phyloP scores from a whole-genome alignment of 1,140 invertebrate species.

The Meloidogyne chitwoodi region DNA sequence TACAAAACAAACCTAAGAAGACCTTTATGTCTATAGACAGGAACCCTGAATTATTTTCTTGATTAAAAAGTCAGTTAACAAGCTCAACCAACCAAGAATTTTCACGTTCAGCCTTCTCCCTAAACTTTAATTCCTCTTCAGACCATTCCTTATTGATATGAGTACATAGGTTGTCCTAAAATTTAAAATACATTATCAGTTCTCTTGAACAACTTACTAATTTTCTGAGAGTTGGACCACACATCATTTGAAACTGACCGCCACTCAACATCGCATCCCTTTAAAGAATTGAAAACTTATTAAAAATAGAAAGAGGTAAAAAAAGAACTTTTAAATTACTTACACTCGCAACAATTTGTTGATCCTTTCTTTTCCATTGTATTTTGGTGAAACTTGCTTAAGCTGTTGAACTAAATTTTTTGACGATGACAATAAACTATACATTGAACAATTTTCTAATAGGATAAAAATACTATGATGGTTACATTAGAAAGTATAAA shows the following conservation, averaged over 20 bases:
- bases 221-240: neutral
- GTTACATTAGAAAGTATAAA: neutral
- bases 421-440: neutral
- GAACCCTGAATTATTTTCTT: neutral
- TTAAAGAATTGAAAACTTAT: neutral
- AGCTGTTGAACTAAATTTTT: neutral
- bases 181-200: neutral
- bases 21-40: neutral
- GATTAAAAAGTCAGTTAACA: neutral
- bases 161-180: neutral
- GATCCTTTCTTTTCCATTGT: neutral
- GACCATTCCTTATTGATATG: neutral
- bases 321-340: too few species aligned
- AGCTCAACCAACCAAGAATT: neutral
- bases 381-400: neutral
- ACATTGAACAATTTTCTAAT: neutral
- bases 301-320: too few species aligned
- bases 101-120: neutral
- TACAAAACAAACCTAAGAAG: neutral
- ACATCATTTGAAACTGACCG: neutral
- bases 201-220: neutral
- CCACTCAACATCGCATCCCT: neutral
- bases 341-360: neutral
- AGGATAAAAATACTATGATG: neutral
- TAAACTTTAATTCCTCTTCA: neutral